Evolutionary conservation across 2,888 invertebrate genomes (phyloP).

Genomic region (Leptopilina drosophilae): DNA sequence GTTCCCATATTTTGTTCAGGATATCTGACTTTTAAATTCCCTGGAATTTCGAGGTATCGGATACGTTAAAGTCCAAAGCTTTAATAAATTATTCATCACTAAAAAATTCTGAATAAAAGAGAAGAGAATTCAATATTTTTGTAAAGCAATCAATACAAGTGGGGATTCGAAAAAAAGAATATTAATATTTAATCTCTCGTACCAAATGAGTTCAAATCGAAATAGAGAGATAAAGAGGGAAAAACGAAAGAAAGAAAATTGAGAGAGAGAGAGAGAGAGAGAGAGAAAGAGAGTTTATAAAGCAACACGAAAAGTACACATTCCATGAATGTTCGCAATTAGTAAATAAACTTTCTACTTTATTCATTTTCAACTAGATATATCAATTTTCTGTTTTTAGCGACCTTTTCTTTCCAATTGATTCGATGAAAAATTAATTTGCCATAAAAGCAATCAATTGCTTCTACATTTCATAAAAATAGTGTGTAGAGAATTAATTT

Average conservation of each 20-base stretch:
- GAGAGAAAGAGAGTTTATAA: background rate
- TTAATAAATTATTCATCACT: constrained; percentile 33
- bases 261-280: too few species aligned
- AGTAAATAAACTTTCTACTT: background rate
- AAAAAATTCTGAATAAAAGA: constrained; percentile 16
- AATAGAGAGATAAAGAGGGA: background rate
- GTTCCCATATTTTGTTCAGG: constrained; percentile 16
- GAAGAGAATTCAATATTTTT: constrained; percentile 8
- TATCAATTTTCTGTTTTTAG: background rate
- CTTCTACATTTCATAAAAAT: too few species aligned
- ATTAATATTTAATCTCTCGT: background rate
- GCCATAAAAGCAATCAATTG: too few species aligned
- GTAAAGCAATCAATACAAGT: background rate
- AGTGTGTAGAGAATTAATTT: background rate
- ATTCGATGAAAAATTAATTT: constrained; percentile 9
- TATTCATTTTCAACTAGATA: background rate
- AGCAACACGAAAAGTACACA: constrained; percentile 18
- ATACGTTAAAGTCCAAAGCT: constrained; percentile 32
- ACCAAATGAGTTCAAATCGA: background rate
- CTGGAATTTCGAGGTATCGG: constrained; percentile 9
- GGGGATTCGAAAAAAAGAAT: background rate
- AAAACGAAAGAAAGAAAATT: too few species aligned
- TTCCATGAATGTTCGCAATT: constrained; percentile 22
- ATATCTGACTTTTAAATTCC: constrained; percentile 40
- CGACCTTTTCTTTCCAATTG: background rate